Conservation (phyloP, 2,888 invertebrate species). For the Agonopterix heracliana region DNA sequence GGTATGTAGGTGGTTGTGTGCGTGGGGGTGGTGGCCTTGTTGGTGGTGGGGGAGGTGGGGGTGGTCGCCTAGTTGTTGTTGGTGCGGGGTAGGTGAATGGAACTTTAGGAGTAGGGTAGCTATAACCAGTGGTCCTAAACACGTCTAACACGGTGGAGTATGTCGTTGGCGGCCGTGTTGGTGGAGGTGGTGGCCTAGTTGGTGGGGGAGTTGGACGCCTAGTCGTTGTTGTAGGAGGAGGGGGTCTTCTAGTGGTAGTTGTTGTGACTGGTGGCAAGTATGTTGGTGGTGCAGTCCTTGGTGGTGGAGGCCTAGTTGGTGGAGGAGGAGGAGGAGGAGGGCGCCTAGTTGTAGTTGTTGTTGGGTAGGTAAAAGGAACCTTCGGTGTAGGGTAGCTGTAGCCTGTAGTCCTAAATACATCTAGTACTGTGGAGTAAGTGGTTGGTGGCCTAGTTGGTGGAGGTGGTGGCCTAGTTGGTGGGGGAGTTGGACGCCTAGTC, state of each 20-base stretch:
- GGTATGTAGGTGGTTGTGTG: slow-evolving; percentile 12
- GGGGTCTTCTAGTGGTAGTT: slow-evolving; percentile 16
- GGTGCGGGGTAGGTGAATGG: slow-evolving; percentile 36
- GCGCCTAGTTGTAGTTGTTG: slow-evolving; percentile 20
- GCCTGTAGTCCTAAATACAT: slow-evolving; percentile 9
- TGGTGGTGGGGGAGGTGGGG: slow-evolving; percentile 19
- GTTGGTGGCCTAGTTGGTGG: slow-evolving; percentile 16
- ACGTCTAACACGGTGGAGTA: slow-evolving; percentile 20
- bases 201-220: slow-evolving; percentile 21
- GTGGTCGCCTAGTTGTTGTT: slow-evolving; percentile 15
- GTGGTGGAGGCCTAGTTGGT: slow-evolving; percentile 17
- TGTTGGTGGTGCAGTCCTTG: slow-evolving; percentile 16
- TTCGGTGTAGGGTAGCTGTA: slow-evolving; percentile 11
- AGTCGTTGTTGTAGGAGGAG: slow-evolving; percentile 17
- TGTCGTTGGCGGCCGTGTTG: slow-evolving; percentile 7
- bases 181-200: slow-evolving; percentile 14
- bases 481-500: slow-evolving; percentile 18
- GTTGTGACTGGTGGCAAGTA: slow-evolving; percentile 13
- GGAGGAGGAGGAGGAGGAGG: slow-evolving; percentile 18
- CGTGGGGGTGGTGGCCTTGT: slow-evolving; percentile 8
- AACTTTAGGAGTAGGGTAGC: slow-evolving; percentile 38
- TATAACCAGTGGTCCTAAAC: slow-evolving; percentile 40
- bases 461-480: slow-evolving; percentile 16
- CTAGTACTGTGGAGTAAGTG: slow-evolving; percentile 9
- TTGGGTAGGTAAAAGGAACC: slow-evolving; percentile 12